phyloP scores from a whole-genome alignment of 2,888 invertebrate genomes.

The Stegophylla sp. region DNA sequence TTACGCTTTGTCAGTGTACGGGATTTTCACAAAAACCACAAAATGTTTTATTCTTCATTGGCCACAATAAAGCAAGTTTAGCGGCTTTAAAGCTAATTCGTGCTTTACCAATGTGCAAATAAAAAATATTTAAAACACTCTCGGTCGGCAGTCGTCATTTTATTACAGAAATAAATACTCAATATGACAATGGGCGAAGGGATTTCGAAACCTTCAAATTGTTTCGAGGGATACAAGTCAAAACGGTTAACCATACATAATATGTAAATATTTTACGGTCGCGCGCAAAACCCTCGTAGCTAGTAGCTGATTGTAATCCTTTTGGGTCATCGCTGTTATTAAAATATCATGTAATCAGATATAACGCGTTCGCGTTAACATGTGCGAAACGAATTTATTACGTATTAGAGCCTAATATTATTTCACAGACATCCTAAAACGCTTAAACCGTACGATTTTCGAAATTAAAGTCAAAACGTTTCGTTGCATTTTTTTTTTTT shows the following conservation, averaged over 20 bases:
- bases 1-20: too few relatives aligned
- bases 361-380: neutral
- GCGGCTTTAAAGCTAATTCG: too few relatives aligned
- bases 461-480: too few relatives aligned
- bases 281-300: neutral
- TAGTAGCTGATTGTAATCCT: too few relatives aligned
- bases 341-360: slow-evolving; percentile 18
- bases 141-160: neutral
- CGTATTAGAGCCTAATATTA: neutral
- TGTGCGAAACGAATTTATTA: neutral
- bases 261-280: too few relatives aligned
- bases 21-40: too few relatives aligned
- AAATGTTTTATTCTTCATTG: too few relatives aligned
- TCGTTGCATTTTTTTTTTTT: too few relatives aligned
- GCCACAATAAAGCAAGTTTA: too few relatives aligned
- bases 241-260: neutral
- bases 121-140: neutral
- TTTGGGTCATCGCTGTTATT: slow-evolving; percentile 6
- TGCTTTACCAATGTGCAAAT: neutral
- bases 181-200: neutral
- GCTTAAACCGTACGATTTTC: too few relatives aligned
- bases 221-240: slow-evolving; percentile 7
- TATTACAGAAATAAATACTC: neutral
- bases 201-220: neutral
- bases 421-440: too few relatives aligned